These are phyloP conservation scores for Cichladusa arquata DNA, from an alignment of 2,113 vertebrate species.

Conservation along the genomic window DNA sequence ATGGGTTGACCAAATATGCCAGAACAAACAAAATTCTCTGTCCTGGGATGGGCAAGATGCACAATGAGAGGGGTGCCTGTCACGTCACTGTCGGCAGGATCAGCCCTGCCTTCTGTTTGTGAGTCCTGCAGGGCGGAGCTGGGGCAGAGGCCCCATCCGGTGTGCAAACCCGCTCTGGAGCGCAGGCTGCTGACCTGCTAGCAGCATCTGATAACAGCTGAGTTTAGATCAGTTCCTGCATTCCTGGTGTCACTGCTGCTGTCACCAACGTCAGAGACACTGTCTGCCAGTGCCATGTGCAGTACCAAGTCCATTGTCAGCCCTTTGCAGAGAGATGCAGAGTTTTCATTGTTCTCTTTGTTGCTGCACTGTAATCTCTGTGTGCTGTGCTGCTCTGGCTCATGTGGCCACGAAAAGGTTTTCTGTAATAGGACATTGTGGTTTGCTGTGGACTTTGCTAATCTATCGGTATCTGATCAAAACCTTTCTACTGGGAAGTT, in stretches of 20 bases:
- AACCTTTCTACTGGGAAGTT: background rate
- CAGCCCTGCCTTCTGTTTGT: background rate
- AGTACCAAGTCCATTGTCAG: background rate
- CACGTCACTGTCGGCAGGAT: rapidly evolving
- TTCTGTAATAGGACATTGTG: background rate
- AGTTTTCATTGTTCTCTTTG: background rate
- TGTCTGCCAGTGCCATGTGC: background rate
- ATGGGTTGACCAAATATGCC: background rate
- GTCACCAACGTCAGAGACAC: background rate
- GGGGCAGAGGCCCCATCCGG: background rate
- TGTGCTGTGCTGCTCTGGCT: background rate
- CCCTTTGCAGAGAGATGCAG: background rate
- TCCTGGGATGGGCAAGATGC: rapidly evolving
- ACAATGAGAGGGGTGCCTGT: background rate
- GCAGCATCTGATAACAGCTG: background rate
- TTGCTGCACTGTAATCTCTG: background rate
- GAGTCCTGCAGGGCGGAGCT: background rate
- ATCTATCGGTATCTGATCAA: background rate
- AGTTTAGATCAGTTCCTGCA: slow-evolving; percentile 11
- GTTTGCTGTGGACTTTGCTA: background rate
- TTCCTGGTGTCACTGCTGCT: background rate
- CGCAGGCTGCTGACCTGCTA: background rate
- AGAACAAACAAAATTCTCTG: background rate
- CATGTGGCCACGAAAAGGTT: background rate
- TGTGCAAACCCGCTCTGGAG: background rate